phyloP scores from a whole-genome alignment of 2,113 vertebrate species.

The Lepisosteus osseus region DNA sequence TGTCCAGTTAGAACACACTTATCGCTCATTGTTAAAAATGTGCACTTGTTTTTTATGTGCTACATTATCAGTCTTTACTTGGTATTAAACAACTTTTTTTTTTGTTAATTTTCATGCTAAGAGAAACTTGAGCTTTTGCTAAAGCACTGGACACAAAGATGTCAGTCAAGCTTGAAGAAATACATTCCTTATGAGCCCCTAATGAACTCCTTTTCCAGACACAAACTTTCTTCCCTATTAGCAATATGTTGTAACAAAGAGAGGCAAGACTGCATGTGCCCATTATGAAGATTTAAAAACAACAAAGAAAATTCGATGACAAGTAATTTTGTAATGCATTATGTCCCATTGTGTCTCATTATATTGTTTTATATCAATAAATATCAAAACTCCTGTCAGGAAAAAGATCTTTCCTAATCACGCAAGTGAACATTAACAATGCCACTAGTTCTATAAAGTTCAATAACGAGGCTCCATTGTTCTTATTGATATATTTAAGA shows the following conservation, averaged over 20 bases:
- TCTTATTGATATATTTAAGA: constrained; percentile 5
- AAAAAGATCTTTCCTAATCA: constrained; percentile 16
- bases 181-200: constrained; percentile 48
- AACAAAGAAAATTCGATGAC: constrained; percentile 35
- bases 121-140: constrained; percentile 55
- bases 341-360: constrained; percentile 21
- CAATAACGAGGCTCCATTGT: constrained; percentile 27
- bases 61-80: constrained; percentile 46
- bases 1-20: constrained; percentile 53
- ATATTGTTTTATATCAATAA: constrained; percentile 29
- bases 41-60: constrained; percentile 43
- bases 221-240: constrained; percentile 59
- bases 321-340: constrained; percentile 37
- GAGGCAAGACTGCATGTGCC: constrained; percentile 36
- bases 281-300: constrained; percentile 49
- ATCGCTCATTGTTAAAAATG: constrained; percentile 65
- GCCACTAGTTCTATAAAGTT: constrained; percentile 12
- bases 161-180: constrained; percentile 57
- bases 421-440: neutral
- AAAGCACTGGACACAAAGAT: constrained; percentile 54
- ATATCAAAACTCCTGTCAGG: constrained; percentile 9
- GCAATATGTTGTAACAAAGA: constrained; percentile 46
- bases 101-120: constrained; percentile 68
- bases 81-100: constrained; percentile 64
- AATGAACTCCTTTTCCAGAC: constrained; percentile 50